Evolutionary conservation across 2,888 invertebrate species (phyloP), one percentile per base, ranked within the genome.

Genomic region (Nomada goodeniana): DNA sequence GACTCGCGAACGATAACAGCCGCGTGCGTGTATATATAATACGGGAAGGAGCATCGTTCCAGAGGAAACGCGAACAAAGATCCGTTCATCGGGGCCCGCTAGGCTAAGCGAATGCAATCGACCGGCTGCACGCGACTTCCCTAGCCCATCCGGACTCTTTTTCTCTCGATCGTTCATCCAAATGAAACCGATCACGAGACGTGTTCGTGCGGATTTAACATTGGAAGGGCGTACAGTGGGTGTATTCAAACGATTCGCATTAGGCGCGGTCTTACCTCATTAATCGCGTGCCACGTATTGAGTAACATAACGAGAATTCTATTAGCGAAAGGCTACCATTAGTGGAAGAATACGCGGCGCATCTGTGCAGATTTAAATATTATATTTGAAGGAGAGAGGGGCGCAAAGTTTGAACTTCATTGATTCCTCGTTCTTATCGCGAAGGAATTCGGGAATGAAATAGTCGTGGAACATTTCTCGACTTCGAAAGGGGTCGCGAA

Each of bases 221-320:
- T 68, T 29, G 44, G 74, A 78, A 79, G 69, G 53, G 44, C n/a
- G 57, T n/a, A 86, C 84, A 84, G 86, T 79, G 76, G 50, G 52
- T 29, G 52, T 80, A 83, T 86, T 86, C 70, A 86, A 80, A 84
- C 53, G 63, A 76, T 42, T 69, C 72, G 36, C 52, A 61, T 79
- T 47, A 5, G n/a, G 13, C 72, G 42, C 23, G 4, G 23, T 44
- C 15, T 52, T 53, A 26, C n/a, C n/a, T 26, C n/a, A 71, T 80
- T 80, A 82, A 86, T 87, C 83, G 82, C 71, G 36, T 57, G 83
- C 65, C 67, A 65, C 60, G 15, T 57, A 59, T 84, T 73, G 74
- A 81, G 80, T 82, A 83, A 83, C 59, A 44, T 76, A 73, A 81
- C 74, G 53, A 65, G 73, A 80, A 80, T 60, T 42, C 44, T 26